These are phyloP conservation scores for Ophiodon elongatus DNA, from an alignment of 2,113 vertebrate genomes.

Conservation along the genomic window DNA sequence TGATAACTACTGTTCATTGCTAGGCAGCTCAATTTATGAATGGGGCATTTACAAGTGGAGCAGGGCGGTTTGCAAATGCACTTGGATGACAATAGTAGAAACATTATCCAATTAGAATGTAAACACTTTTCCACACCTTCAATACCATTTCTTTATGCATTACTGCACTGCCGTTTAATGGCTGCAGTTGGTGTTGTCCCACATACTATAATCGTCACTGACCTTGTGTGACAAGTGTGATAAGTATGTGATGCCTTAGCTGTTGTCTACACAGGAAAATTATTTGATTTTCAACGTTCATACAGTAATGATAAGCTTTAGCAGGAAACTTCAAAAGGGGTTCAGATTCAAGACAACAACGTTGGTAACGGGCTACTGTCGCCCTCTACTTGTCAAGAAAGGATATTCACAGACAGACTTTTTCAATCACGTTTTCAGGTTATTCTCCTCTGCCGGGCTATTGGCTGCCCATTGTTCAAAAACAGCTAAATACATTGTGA, in stretches of 20 bases:
- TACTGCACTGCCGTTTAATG: constrained; percentile 30
- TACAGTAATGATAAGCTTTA: constrained; percentile 60
- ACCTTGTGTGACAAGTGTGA: constrained; percentile 38
- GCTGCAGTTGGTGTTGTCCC: constrained; percentile 34
- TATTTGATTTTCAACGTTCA: constrained; percentile 35
- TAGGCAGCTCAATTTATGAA: constrained; percentile 66
- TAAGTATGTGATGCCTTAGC: constrained; percentile 38
- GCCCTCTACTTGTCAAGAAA: constrained; percentile 37
- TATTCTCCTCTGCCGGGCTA: constrained; percentile 55
- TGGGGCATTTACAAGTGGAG: constrained; percentile 78
- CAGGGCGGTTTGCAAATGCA: constrained; percentile 52
- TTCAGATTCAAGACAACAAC: constrained; percentile 58
- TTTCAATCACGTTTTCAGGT: constrained; percentile 59
- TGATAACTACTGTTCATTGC: constrained; percentile 54
- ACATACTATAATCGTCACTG: constrained; percentile 22
- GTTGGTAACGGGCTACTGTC: constrained; percentile 22
- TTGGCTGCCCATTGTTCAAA: constrained; percentile 69
- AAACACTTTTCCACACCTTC: constrained; percentile 53
- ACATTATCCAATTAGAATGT: constrained; percentile 53
- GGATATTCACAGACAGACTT: constrained; percentile 69
- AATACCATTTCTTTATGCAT: constrained; percentile 28
- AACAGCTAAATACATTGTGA: constrained; percentile 79
- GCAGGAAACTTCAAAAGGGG: constrained; percentile 50
- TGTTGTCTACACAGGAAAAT: constrained; percentile 32
- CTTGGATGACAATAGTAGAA: constrained; percentile 59